Conservation (phyloP, 2,888 invertebrate genomes). For the Agonopterix heracliana region DNA sequence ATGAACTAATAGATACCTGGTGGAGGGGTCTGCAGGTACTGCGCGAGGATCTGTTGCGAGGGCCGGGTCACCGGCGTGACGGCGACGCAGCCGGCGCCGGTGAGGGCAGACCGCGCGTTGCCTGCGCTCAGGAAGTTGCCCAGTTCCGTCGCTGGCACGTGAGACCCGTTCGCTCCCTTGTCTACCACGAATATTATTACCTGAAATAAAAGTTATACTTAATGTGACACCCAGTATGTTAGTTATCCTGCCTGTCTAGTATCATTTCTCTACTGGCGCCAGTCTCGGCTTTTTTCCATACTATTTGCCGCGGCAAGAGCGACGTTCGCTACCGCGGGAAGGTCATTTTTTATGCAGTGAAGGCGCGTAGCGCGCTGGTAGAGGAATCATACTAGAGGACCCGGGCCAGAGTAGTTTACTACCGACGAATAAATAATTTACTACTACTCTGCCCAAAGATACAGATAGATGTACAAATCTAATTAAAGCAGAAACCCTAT, state of each 20-base stretch:
- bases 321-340: too few relatives aligned
- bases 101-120: conserved; percentile 82
- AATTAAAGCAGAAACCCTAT: neutral
- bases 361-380: too few relatives aligned
- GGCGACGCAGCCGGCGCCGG: conserved; percentile 82
- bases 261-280: too few relatives aligned
- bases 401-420: too few relatives aligned
- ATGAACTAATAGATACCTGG: conserved; percentile 65
- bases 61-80: conserved; percentile 85
- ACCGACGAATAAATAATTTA: too few relatives aligned
- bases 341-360: too few relatives aligned
- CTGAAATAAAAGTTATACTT: conserved; percentile 24
- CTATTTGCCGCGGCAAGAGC: too few relatives aligned
- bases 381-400: too few relatives aligned
- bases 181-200: conserved; percentile 59
- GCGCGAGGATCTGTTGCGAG: conserved; percentile 86
- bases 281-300: too few relatives aligned
- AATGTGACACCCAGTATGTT: neutral
- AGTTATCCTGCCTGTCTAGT: too few relatives aligned
- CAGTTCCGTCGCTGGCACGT: conserved; percentile 84
- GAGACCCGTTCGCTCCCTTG: conserved; percentile 77
- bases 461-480: too few relatives aligned
- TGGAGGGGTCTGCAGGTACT: conserved; percentile 94
- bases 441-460: too few relatives aligned
- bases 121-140: conserved; percentile 82